A percentile compares a stretch with the other conserved stretches of the same genome.
Conservation (phyloP, 1,140 invertebrate genomes). For the Hormaphis cornu region DNA sequence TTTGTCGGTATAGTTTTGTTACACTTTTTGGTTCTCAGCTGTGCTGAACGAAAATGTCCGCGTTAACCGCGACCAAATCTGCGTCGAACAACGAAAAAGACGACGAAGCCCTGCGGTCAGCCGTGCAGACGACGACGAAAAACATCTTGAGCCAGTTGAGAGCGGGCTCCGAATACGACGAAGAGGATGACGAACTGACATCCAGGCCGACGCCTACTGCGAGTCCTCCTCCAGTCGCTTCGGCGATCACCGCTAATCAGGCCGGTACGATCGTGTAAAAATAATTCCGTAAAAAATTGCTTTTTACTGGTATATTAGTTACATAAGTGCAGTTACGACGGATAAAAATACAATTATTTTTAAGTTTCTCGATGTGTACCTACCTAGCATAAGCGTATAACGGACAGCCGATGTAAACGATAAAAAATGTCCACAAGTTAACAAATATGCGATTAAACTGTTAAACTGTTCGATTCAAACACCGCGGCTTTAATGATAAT, state of each 20-base stretch:
- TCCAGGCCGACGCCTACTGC: not conserved
- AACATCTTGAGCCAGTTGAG: not conserved
- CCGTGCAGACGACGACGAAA: not conserved
- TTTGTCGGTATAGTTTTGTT: no score
- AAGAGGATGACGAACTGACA: constrained; percentile 10
- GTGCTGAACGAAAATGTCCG: not conserved
- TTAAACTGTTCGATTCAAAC: no score
- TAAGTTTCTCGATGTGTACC: no score
- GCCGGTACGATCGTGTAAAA: not conserved
- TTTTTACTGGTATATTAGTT: not conserved
- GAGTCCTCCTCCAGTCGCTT: constrained; percentile 5
- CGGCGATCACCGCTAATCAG: not conserved
- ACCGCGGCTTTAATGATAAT: no score
- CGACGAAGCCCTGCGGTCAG: not conserved
- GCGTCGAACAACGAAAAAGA: not conserved
- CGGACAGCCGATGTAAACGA: no score
- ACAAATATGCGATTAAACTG: no score
- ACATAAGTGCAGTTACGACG: no score
- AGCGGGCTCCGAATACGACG: constrained; percentile 1
- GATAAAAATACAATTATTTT: no score
- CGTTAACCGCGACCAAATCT: not conserved
- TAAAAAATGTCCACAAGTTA: no score
- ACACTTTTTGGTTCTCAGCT: not conserved
- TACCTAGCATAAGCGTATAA: no score
- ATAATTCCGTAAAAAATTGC: not conserved